Base-by-base conservation (phyloP, 2,888 invertebrate species). In the Microctonus hyperodae region DNA sequence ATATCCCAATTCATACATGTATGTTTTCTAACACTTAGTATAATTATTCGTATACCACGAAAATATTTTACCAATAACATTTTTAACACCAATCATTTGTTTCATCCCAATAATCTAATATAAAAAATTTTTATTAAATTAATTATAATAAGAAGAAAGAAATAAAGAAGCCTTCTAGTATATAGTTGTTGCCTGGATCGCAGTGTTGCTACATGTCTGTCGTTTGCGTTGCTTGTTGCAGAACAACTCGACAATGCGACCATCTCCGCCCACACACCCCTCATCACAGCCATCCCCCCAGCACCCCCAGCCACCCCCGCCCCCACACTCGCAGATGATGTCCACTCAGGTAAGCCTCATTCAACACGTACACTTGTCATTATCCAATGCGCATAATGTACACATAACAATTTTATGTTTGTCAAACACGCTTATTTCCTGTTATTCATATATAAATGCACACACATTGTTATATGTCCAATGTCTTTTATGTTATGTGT, bases 221-320 rank as follows among this genome's bases (percentile, higher is more conserved):
- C 80, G 83, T 82, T 83, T 83, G 82, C 83, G 79, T 83, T 83
- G 83, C 83, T 84, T 85, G 84, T 87, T 86, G 82, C 85, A 88
- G 87, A 93, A 83, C 81, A 83, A 92, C 87, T 92, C 92, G 68
- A 91, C 92, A 77, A 90, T 93, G 85, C 89, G 93, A 85, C 93
- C 93, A 79, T 93, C 93, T 78, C 92, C 93, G 70, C 93, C 93
- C 68, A 92, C 93, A 73, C 92, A 92, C 78, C 92, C 96, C 83
- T 94, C 95, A 77, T 95, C 94, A 86, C 95, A 96, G 85, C 96
- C 95, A 86, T 96, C 93, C 85, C 93, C 92, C 84, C 91, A 87
- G 85, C 88, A 91, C 87, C 90, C 91, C 82, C 94, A 86, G 89
- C 94, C 86, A 82, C 83, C 88, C 87, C 93, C 86, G 87, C 94